phyloP scores from a whole-genome alignment of 2,113 vertebrate genomes.

The Ploceus nigricollis region DNA sequence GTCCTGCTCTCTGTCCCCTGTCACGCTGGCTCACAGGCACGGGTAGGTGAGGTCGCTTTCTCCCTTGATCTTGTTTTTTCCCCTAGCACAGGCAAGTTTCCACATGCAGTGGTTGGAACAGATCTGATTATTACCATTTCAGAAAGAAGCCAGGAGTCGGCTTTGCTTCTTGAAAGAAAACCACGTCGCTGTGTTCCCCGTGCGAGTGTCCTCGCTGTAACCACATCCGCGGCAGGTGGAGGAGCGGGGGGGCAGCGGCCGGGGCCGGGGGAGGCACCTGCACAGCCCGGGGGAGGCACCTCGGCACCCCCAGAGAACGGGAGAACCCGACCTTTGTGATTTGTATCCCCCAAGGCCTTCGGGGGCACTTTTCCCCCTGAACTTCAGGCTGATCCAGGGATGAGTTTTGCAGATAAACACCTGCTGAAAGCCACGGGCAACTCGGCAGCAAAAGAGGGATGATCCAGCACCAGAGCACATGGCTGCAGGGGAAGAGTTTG shows the following conservation, averaged over 20 bases:
- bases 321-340: not conserved
- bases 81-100: not conserved
- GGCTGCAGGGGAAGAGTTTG: not conserved
- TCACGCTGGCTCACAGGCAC: not conserved
- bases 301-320: accelerated
- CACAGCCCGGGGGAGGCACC: not conserved
- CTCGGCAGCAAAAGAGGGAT: not conserved
- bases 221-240: constrained; percentile 39
- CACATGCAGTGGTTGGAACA: not conserved
- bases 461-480: not conserved
- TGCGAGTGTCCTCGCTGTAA: not conserved
- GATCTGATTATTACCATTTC: not conserved
- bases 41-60: not conserved
- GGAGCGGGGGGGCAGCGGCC: not conserved
- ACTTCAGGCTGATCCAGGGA: not conserved
- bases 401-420: not conserved
- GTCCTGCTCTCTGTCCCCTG: not conserved
- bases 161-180: constrained; percentile 4
- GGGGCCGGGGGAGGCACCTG: not conserved
- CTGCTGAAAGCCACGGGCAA: not conserved
- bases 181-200: not conserved
- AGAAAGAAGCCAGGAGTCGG: not conserved
- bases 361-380: not conserved
- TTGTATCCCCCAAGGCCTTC: not conserved
- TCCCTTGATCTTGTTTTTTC: not conserved